Conservation (phyloP, 2,888 invertebrate species). For the Troides helena region DNA sequence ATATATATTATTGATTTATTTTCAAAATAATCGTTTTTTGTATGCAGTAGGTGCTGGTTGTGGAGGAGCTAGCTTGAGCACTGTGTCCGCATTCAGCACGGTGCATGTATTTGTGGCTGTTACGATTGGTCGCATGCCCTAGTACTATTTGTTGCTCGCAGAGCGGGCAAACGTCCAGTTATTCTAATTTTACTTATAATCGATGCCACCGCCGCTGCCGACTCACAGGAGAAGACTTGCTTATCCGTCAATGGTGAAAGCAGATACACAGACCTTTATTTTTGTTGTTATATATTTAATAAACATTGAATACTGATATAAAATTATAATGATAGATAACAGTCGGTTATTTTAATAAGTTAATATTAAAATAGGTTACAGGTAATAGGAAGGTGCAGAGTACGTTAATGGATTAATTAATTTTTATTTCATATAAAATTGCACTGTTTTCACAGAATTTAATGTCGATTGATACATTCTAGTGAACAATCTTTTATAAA, state of each 20-base stretch:
- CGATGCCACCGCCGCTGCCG: constrained; percentile 71
- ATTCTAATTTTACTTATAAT: constrained; percentile 80
- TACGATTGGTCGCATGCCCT: constrained; percentile 79
- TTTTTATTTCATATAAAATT: no score
- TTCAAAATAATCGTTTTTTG: background rate
- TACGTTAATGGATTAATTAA: no score
- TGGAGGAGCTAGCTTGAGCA: constrained; percentile 46
- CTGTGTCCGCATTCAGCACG: constrained; percentile 63
- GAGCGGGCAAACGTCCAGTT: constrained; percentile 78
- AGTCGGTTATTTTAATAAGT: no score
- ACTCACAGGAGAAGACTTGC: constrained; percentile 68
- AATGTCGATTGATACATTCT: no score
- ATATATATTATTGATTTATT: background rate
- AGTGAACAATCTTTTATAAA: no score
- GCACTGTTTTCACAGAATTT: no score
- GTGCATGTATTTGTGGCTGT: constrained; percentile 71
- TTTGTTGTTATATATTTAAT: background rate
- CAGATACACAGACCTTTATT: constrained; percentile 31
- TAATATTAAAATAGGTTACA: no score
- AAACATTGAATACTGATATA: background rate
- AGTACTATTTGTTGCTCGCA: constrained; percentile 77
- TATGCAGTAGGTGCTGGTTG: background rate
- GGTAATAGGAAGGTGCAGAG: no score
- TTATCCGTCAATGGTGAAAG: constrained; percentile 58
- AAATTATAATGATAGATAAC: no score